Evolutionary conservation across 2,888 invertebrate genomes (phyloP), one percentile per base, ranked within the genome.

Genomic region (Chaitophorus viminalis): DNA sequence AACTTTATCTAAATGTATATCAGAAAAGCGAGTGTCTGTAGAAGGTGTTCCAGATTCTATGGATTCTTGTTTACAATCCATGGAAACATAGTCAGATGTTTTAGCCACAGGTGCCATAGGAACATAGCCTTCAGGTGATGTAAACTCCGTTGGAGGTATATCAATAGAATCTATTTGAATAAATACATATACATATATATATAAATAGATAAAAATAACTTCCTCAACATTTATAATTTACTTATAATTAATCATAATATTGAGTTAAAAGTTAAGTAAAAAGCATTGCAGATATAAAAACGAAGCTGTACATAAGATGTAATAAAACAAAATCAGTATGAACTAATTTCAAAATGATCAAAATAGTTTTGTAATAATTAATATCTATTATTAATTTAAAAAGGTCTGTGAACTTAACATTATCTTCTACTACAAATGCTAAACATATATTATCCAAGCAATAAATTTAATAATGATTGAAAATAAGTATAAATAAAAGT

Each of bases 21-120:
- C 96, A 79, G 94, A 94, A 90, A 95, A 95, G 82, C 95, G 92
- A 74, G 95, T 93, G 91, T 96, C 96, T 0, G 95, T 95, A 78
- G 95, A 95, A n/a, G 96, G 96, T 18, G 95, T 96, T 72, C 95
- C 96, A 88, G 95, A 95, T 82, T 95, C 95, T 33, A 95, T 94
- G 79, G 95, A 95, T 90, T 52, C n/a, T 82, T 77, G 76, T 70
- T 88, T 83, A 88, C 83, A 88, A 33, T 83, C 77, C 83, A 83
- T 88, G 3, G 82, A 33, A 1, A 83, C 88, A 83, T 82, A 88
- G 87, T 89, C 74, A 88, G 83, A 89, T 91, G 90, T 74, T 81
- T 25, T 87, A 39, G 74, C 65, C 60, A 79, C 68, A 14, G 94
- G 94, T n/a, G 93, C 93, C 95, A 95, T 95, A 86, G 94, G 93